Base-by-base conservation (phyloP, 2,797 vertebrate genomes). In the Oreochromis mossambicus region DNA sequence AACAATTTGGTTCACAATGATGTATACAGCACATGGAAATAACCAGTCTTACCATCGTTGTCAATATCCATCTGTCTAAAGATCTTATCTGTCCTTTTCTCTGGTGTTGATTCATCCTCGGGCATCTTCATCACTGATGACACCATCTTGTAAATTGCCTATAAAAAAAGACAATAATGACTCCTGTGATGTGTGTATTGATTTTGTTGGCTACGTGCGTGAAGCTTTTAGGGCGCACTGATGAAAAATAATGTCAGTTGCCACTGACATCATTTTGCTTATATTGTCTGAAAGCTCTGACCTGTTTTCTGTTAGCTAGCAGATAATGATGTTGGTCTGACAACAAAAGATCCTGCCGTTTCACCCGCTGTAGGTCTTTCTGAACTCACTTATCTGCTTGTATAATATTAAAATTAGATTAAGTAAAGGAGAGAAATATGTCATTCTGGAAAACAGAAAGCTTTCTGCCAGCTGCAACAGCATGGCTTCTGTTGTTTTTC, bases 91-190 rank as follows among this genome's bases (percentile, higher is more conserved):
- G 98, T 99, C 80, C 98, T 96, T 94, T 99, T 99, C 95, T 99
- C 98, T 1, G 98, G 98, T 4, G 98, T 99, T 1, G 98, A 98
- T 87, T 99, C 98, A 15, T 99, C 98, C 75, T 99, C 98, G 0
- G 98, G 98, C 98, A 99, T 99, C 96, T 98, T 99, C 98, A 99
- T 99, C 95, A 99, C 98, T 0, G 98, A 98, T 1, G 98, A 99
- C 82, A 99, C 98, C 98, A 99, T 99, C 96, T 99, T 99, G 95
- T 99, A 99, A 95, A 99, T 99, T 80, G 98, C 98, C 98, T 99
- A 82, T 13, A 87, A 83, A 83, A 83, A 29, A 80, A 15, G 9
- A 32, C 13, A 46, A 63, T 43, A 77, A 63, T 5, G 6, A 76
- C 17, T 73, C 12, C 24, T 46, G 56, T 88, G 34, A 77, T 24